Evolutionary conservation across 35 echinoderm and acorn worm genomes (phyloP).

Genomic region (Holothuria glaberrima): DNA sequence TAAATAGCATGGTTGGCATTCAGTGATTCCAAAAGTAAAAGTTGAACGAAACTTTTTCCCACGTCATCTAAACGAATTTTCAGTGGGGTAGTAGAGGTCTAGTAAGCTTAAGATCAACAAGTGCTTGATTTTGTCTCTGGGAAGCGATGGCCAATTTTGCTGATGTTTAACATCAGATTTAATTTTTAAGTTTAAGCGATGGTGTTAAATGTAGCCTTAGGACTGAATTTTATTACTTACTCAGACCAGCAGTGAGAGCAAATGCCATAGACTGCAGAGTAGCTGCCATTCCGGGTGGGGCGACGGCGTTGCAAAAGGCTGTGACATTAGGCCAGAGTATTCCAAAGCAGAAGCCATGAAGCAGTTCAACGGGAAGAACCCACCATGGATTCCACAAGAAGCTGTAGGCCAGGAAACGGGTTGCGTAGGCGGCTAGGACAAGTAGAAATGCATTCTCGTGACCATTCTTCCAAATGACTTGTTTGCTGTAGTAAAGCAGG

Average conservation of each 20-base stretch:
- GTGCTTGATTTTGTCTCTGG: too few relatives aligned
- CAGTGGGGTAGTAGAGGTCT: too few relatives aligned
- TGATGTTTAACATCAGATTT: too few relatives aligned
- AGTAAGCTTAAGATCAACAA: too few relatives aligned
- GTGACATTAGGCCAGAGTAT: constrained; percentile 75
- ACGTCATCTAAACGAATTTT: too few relatives aligned
- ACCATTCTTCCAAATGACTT: constrained; percentile 69
- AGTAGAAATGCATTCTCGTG: constrained; percentile 67
- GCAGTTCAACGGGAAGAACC: constrained; percentile 67
- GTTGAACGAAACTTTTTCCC: too few relatives aligned
- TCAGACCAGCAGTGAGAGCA: constrained; percentile 58
- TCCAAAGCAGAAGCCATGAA: constrained; percentile 81
- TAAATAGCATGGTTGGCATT: too few relatives aligned
- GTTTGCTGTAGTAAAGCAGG: constrained; percentile 79
- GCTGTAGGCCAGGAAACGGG: constrained; percentile 72
- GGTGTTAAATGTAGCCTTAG: too few relatives aligned
- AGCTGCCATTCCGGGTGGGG: constrained; percentile 66
- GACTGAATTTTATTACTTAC: constrained; percentile 34
- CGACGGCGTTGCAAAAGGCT: constrained; percentile 61
- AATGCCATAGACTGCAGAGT: constrained; percentile 73
- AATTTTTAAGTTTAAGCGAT: too few relatives aligned
- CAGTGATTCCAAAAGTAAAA: too few relatives aligned
- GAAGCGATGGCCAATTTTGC: too few relatives aligned
- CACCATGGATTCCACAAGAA: constrained; percentile 75
- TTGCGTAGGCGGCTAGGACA: constrained; percentile 56